Evolutionary conservation across 2,113 vertebrate genomes (phyloP).

Genomic region (Regulus satrapa): DNA sequence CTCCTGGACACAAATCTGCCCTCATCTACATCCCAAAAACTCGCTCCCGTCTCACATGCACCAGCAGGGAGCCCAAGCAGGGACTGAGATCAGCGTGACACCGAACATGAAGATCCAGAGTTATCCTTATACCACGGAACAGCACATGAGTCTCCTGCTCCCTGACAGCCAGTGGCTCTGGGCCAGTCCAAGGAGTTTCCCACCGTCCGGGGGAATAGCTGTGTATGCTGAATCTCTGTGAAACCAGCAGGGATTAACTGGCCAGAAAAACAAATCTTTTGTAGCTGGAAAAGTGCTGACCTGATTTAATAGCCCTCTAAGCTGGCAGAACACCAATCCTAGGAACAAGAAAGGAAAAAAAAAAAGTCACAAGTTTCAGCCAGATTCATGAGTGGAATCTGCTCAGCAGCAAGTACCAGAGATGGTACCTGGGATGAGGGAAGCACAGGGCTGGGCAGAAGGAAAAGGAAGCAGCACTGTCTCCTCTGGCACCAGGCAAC

Average conservation of each 20-base stretch:
- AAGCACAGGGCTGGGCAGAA: neutral
- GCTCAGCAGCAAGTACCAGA: neutral
- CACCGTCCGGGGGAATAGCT: neutral
- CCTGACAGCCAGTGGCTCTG: neutral
- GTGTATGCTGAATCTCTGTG: neutral
- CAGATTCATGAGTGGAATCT: neutral
- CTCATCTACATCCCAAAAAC: neutral
- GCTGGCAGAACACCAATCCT: neutral
- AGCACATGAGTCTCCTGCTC: neutral
- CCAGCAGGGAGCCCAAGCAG: neutral
- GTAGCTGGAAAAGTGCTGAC: conserved; percentile 16
- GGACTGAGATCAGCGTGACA: neutral
- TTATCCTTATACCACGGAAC: neutral
- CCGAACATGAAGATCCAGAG: neutral
- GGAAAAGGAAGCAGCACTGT: neutral
- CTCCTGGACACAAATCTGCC: neutral
- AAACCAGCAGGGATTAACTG: conserved; percentile 6
- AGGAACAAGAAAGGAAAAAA: neutral
- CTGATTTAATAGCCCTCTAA: conserved; percentile 14
- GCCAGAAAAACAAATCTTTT: neutral
- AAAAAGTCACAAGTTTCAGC: neutral
- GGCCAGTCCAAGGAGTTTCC: neutral
- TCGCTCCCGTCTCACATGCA: neutral
- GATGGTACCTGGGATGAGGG: neutral
- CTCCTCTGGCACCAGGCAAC: neutral